Conservation (phyloP, 2,797 vertebrate genomes). For the Cirrhinus molitorella region DNA sequence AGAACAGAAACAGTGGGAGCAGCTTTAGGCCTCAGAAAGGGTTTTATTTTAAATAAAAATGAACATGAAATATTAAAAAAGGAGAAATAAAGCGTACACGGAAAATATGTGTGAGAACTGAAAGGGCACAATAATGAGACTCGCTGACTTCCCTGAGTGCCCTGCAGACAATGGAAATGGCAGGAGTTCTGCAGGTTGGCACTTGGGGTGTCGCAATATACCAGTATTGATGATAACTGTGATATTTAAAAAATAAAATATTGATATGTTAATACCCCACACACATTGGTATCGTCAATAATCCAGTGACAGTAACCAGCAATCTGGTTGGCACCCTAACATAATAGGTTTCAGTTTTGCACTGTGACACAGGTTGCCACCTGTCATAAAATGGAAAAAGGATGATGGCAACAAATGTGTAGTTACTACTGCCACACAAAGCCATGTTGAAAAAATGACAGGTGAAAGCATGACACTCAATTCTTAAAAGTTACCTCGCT, state of each 20-base stretch:
- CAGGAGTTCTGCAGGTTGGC: background rate
- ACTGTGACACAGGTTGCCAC: background rate
- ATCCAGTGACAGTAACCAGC: background rate
- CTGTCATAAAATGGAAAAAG: background rate
- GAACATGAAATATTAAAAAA: background rate
- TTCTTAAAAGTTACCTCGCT: background rate
- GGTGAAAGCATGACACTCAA: background rate
- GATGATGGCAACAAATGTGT: background rate
- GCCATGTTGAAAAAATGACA: background rate
- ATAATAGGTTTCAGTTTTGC: background rate
- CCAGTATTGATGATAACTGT: background rate
- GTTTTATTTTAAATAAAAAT: background rate
- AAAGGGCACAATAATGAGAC: background rate
- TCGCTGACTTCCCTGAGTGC: background rate
- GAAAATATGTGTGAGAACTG: background rate
- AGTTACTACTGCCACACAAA: background rate
- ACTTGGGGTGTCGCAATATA: background rate
- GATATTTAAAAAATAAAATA: constrained; percentile 1
- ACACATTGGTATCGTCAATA: background rate
- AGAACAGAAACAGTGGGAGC: background rate
- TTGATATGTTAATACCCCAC: constrained; percentile 8
- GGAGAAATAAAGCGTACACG: background rate
- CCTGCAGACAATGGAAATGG: constrained; percentile 2
- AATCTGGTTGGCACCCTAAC: background rate
- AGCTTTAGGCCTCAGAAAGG: background rate